Evolutionary conservation across 2,888 invertebrate genomes (phyloP), one percentile per base, ranked within the genome.

Genomic region (Alloplasta piceator): DNA sequence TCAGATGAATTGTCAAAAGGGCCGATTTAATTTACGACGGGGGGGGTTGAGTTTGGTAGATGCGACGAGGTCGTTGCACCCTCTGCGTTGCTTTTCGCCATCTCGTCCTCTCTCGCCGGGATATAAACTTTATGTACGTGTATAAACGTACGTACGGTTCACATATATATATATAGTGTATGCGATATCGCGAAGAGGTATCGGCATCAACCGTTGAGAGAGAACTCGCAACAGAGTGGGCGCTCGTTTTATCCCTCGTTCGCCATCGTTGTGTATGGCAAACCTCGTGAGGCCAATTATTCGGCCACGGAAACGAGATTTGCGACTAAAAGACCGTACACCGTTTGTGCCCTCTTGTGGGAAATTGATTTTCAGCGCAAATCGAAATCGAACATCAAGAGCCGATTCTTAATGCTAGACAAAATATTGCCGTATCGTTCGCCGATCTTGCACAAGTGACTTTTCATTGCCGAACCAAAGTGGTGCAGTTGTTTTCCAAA

Each of bases 1-100:
- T 16, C 14, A 4, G 52, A n/a, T 5, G 52, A 52, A 12, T 12
- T 5, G 6, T 10, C 12, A 4, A 52, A 6, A 52, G n/a, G n/a
- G n/a, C n/a, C n/a, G n/a, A 12, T 52, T 52, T 2, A 4, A 14
- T 14, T 43, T 60, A 5, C n/a, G n/a, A n/a, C n/a, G n/a, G n/a
- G n/a, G n/a, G 5, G 9, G 39, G 41, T 63, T 70, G n/a, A 46
- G 56, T n/a, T 52, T 7, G 26, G 52, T 61, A 9, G 61, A 68
- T 56, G 70, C 70, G 43, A 63, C 60, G 78, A 70, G 81, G 81
- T 78, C 81, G 81, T 81, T 78, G 81, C 70, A 74, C 81, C 74
- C 70, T 60, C 41, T 14, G 56, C 50, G 12, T 58, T 56, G 46
- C 48, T 73, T 77, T 81, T 77, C 77, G 64, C 70, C 68, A 58